Evolutionary conservation across 2,113 vertebrate species (phyloP).

Genomic region (Microcebus murinus): DNA sequence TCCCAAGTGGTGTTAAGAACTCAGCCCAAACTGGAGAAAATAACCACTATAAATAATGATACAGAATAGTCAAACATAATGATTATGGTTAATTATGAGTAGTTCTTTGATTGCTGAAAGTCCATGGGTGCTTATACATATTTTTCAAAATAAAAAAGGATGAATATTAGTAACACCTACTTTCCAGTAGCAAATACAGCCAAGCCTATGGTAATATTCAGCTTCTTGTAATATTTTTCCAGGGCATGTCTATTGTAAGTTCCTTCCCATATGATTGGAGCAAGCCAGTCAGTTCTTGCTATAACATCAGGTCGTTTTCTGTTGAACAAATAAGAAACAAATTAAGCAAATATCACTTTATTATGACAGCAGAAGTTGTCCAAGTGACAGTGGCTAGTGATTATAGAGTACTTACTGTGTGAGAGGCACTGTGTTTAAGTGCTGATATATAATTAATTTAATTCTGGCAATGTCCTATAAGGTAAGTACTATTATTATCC

Average conservation of each 20-base stretch:
- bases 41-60: not conserved
- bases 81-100: not conserved
- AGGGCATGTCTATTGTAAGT: slow-evolving; percentile 70
- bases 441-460: not conserved
- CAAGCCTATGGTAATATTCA: slow-evolving; percentile 74
- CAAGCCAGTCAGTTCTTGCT: slow-evolving; percentile 63
- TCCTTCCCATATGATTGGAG: slow-evolving; percentile 78
- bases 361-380: not conserved
- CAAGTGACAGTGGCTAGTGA: not conserved
- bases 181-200: slow-evolving; percentile 58
- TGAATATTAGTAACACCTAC: slow-evolving; percentile 52
- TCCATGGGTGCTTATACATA: not conserved
- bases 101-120: not conserved
- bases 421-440: not conserved
- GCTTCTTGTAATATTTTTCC: slow-evolving; percentile 60
- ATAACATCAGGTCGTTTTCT: slow-evolving; percentile 61
- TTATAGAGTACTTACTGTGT: not conserved
- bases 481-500: not conserved
- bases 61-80: not conserved
- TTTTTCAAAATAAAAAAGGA: slow-evolving; percentile 18
- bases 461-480: not conserved
- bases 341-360: not conserved
- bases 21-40: not conserved
- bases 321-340: not conserved
- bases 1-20: not conserved